Base-by-base conservation (phyloP, 2,888 invertebrate genomes). In the Girardia tigrina region DNA sequence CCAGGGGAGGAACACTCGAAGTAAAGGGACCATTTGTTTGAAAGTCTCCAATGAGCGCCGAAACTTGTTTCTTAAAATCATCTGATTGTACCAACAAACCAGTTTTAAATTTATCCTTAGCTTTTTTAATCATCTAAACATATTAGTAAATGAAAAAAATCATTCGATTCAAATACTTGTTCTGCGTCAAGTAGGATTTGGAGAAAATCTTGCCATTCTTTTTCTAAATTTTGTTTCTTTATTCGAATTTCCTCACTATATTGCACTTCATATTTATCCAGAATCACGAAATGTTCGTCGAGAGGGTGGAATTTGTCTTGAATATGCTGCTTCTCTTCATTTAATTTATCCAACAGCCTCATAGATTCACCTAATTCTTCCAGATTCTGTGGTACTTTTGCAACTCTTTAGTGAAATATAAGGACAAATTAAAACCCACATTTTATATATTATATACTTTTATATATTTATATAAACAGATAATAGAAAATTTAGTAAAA, bases 261-360 rank as follows among this genome's bases (percentile, higher is more conserved):
- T 74, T 88, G 87, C 0, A 91, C 89, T 78, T 89, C 89, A 82
- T 91, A 91, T 81, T 90, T 91, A 77, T 81, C 81, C 77, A 84
- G 79, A 76, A 84, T 83, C 70, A 85, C 85, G 85, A 91, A 90
- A 82, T 91, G 88, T 75, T 91, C 90, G 73, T 88, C 85, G 77
- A 92, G 89, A 2, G 88, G 88, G 0, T 89, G 89, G 82, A 93
- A 91, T 78, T 88, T 88, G 72, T 86, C 86, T 82, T 91, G 90
- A 76, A 89, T 87, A 0, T 81, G 79, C 0, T 87, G 82, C 74
- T 89, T 85, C 81, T 91, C 91, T 26, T 84, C 83, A 42, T 88
- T 84, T 56, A 92, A 86, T 29, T 87, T 86, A 75, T 90, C 89
- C 81, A 89, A 90, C 2, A 90, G 87, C 27, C 86, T 86, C 75